A percentile compares a stretch with the other conserved stretches of the same genome.
phyloP scores from a whole-genome alignment of 2,888 invertebrate genomes.

The Tolmerus cingulatus region DNA sequence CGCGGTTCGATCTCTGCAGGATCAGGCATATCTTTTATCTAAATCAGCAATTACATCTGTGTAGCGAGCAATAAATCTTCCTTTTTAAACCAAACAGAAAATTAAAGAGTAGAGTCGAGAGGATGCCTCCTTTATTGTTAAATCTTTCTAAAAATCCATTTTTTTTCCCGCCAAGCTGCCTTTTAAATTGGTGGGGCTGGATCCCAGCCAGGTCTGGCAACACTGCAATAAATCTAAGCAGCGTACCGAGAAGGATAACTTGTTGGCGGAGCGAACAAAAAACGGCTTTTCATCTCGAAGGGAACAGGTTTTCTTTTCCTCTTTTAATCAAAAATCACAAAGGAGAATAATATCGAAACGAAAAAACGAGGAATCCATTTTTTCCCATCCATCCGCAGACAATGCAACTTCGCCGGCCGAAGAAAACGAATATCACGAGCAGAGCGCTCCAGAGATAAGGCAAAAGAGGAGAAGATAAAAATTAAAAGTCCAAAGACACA shows the following conservation, averaged over 20 bases:
- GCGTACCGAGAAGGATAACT: slow-evolving; percentile 29
- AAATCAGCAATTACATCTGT: slow-evolving; percentile 6
- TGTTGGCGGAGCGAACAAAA: slow-evolving; percentile 20
- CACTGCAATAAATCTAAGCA: slow-evolving; percentile 23
- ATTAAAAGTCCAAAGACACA: slow-evolving; percentile 32
- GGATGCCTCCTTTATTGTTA: not conserved
- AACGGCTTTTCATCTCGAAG: slow-evolving; percentile 33
- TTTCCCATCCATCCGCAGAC: slow-evolving; percentile 13
- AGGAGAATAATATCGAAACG: slow-evolving; percentile 31
- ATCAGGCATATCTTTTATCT: not conserved
- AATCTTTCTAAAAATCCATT: not conserved
- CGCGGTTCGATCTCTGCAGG: not conserved
- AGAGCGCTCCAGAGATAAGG: slow-evolving; percentile 5
- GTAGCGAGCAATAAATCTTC: slow-evolving; percentile 12
- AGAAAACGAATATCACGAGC: not conserved
- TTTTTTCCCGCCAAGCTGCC: slow-evolving; percentile 3
- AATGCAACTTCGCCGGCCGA: slow-evolving; percentile 7
- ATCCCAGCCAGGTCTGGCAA: not conserved
- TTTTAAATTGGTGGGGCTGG: not conserved
- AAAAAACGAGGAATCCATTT: not conserved
- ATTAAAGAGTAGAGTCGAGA: not conserved
- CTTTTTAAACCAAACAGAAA: not conserved
- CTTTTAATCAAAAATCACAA: slow-evolving; percentile 38
- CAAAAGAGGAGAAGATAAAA: slow-evolving; percentile 33
- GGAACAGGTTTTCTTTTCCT: slow-evolving; percentile 29